These are phyloP conservation scores for Esox lucius DNA, from an alignment of 2,797 vertebrate species.

Conservation along the genomic window DNA sequence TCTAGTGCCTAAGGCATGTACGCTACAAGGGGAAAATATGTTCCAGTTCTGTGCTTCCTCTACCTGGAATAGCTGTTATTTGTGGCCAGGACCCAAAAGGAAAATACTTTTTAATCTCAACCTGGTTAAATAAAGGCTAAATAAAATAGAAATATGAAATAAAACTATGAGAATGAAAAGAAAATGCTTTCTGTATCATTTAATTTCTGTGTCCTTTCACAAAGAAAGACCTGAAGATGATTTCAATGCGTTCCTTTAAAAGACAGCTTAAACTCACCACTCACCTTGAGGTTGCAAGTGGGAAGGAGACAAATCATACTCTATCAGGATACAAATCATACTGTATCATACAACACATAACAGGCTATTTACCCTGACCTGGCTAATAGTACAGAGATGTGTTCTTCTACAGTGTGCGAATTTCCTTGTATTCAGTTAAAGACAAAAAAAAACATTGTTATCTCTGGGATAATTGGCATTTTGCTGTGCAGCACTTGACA, in stretches of 20 bases:
- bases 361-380: background rate
- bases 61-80: no score
- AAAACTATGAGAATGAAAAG: no score
- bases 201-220: background rate
- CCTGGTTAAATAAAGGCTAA: no score
- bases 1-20: no score
- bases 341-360: background rate
- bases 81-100: no score
- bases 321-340: background rate
- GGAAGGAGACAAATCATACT: background rate
- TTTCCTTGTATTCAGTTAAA: background rate
- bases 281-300: background rate
- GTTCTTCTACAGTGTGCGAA: no score
- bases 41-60: no score
- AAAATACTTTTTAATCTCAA: no score
- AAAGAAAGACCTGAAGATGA: background rate
- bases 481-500: background rate
- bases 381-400: background rate
- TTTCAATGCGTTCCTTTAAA: background rate
- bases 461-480: conserved; percentile 6
- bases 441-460: background rate
- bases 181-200: no score
- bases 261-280: background rate
- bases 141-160: no score
- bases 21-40: no score